A percentile compares a stretch with the other conserved stretches of the same genome.
Evolutionary conservation across 2,113 vertebrate species (phyloP).

Genomic region (Antennarius striatus): DNA sequence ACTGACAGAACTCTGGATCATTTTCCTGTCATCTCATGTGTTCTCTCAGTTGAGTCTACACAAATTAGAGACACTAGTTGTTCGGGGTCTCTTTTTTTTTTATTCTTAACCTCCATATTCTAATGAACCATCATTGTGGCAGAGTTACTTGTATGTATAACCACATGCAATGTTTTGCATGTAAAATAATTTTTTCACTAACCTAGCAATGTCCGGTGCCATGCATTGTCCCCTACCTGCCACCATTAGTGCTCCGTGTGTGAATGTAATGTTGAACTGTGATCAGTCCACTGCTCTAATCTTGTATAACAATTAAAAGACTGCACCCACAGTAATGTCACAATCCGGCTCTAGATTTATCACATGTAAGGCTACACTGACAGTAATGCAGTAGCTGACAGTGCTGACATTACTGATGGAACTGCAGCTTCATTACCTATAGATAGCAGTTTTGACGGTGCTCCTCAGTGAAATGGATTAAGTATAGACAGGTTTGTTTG

Average conservation of each 20-base stretch:
- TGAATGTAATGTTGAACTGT: slow-evolving; percentile 37
- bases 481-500: slow-evolving; percentile 78
- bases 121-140: slow-evolving; percentile 36
- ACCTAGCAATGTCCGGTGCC: slow-evolving; percentile 21
- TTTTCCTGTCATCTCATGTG: slow-evolving; percentile 59
- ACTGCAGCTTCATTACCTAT: slow-evolving; percentile 51
- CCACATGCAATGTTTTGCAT: slow-evolving; percentile 26
- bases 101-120: slow-evolving; percentile 33
- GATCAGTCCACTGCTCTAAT: slow-evolving; percentile 42
- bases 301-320: slow-evolving; percentile 15
- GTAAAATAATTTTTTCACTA: slow-evolving; percentile 37
- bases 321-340: slow-evolving; percentile 26
- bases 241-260: slow-evolving; percentile 27
- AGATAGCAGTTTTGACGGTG: slow-evolving; percentile 67
- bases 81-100: slow-evolving; percentile 1
- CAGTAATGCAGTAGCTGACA: slow-evolving; percentile 10
- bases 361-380: neutral
- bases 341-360: slow-evolving; percentile 29
- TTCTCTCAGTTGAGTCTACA: slow-evolving; percentile 49
- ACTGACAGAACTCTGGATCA: slow-evolving; percentile 77
- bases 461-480: slow-evolving; percentile 81
- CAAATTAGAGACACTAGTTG: slow-evolving; percentile 25
- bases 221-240: slow-evolving; percentile 26
- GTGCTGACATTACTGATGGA: slow-evolving; percentile 40
- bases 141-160: slow-evolving; percentile 30